Evolutionary conservation across 1,140 invertebrate species (phyloP).

Genomic region (Halesus radiatus): DNA sequence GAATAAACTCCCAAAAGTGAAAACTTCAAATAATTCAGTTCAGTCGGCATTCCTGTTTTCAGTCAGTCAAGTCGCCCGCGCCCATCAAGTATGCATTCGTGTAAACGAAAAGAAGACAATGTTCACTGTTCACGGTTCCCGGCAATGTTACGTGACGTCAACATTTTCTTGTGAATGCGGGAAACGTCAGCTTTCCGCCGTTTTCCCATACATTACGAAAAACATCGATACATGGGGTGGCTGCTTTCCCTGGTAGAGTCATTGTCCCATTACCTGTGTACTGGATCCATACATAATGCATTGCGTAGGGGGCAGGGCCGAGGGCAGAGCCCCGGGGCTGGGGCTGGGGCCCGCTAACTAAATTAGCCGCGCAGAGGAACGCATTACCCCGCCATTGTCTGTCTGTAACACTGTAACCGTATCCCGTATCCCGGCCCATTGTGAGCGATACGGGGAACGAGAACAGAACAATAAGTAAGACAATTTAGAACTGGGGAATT

Average conservation of each 20-base stretch:
- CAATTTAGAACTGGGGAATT: neutral
- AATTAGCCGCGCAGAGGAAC: constrained; percentile 46
- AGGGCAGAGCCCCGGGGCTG: neutral
- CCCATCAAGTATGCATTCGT: too few relatives aligned
- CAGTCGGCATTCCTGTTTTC: too few relatives aligned
- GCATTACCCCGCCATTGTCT: constrained; percentile 48
- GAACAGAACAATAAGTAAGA: neutral
- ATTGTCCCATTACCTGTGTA: constrained; percentile 56
- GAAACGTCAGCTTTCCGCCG: neutral
- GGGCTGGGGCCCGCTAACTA: constrained; percentile 39
- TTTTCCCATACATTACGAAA: constrained; percentile 15
- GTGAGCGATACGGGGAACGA: constrained; percentile 34
- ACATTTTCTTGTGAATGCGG: neutral
- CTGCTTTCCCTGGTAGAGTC: constrained; percentile 26
- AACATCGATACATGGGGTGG: constrained; percentile 24
- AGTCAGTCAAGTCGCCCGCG: too few relatives aligned
- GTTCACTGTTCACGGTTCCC: neutral
- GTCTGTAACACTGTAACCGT: constrained; percentile 39
- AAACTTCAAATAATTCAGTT: too few relatives aligned
- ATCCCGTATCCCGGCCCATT: constrained; percentile 33
- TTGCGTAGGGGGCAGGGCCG: constrained; percentile 35
- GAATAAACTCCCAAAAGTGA: too few relatives aligned
- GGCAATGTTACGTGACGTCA: neutral
- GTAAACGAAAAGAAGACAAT: too few relatives aligned
- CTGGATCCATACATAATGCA: constrained; percentile 55